Conservation (phyloP, 2,888 invertebrate species). For the Drosophila kokeensis region DNA sequence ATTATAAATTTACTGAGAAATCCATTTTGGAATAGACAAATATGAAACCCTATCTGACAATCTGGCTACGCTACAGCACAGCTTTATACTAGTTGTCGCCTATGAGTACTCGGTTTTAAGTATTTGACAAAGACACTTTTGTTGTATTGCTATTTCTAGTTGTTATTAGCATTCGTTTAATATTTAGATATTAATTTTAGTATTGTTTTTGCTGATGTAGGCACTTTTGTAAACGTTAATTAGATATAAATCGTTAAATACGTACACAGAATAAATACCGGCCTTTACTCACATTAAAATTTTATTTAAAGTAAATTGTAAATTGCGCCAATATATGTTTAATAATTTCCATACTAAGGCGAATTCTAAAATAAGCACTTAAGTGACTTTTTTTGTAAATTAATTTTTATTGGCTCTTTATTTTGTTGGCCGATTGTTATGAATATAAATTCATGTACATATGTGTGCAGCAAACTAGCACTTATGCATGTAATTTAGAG, state of each 20-base stretch:
- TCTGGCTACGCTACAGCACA: slow-evolving; percentile 59
- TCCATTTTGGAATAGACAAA: slow-evolving; percentile 29
- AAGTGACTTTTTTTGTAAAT: not conserved
- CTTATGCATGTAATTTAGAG: not conserved
- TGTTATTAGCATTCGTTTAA: slow-evolving; percentile 19
- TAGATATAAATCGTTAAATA: slow-evolving; percentile 35
- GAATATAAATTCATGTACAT: not conserved
- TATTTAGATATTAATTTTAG: slow-evolving; percentile 25
- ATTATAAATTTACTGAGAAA: not conserved
- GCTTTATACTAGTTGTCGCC: slow-evolving; percentile 35
- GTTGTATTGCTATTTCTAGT: slow-evolving; percentile 18
- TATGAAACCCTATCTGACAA: slow-evolving; percentile 47
- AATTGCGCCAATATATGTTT: not conserved
- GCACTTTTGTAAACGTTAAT: slow-evolving; percentile 66
- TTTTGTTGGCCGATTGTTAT: slow-evolving; percentile 6
- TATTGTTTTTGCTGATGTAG: slow-evolving; percentile 54
- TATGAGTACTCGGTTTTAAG: slow-evolving; percentile 16
- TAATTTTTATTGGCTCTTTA: not conserved
- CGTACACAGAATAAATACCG: slow-evolving; percentile 28
- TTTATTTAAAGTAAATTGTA: slow-evolving; percentile 4
- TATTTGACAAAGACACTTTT: slow-evolving; percentile 29
- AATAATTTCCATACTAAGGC: not conserved
- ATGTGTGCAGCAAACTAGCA: not conserved
- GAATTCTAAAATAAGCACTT: slow-evolving; percentile 3
- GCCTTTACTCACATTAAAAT: slow-evolving; percentile 8